Conservation (phyloP, 2,888 invertebrate genomes). For the Steinernema scapterisci region DNA sequence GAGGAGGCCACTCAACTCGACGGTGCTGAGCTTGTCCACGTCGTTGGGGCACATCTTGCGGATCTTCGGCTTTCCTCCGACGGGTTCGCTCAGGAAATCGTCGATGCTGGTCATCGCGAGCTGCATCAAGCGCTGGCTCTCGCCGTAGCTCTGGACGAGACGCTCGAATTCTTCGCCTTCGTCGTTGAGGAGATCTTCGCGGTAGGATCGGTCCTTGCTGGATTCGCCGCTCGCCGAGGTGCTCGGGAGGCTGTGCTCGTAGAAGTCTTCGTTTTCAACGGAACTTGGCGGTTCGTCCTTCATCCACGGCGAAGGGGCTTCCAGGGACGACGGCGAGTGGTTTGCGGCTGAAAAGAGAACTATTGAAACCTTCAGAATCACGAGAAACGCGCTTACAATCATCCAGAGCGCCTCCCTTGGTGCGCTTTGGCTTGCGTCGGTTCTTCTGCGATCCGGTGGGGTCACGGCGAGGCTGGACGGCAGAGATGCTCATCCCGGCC, state of each 20-base stretch:
- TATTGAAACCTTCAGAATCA: not conserved
- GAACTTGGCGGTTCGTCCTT: conserved; percentile 8
- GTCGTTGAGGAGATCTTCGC: conserved; percentile 34
- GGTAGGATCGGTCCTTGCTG: not conserved
- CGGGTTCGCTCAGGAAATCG: conserved; percentile 49
- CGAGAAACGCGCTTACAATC: not conserved
- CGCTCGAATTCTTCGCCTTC: conserved; percentile 40
- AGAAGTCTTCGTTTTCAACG: conserved; percentile 5
- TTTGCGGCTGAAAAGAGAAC: not conserved
- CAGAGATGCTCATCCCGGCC: conserved; percentile 61
- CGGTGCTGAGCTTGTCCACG: conserved; percentile 55
- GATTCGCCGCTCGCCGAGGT: conserved; percentile 22
- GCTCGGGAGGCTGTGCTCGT: conserved; percentile 26
- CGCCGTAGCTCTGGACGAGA: conserved; percentile 50
- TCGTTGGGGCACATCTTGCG: conserved; percentile 57
- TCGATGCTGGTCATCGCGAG: conserved; percentile 52
- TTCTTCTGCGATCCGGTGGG: conserved; percentile 64
- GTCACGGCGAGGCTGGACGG: conserved; percentile 63
- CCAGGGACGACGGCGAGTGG: conserved; percentile 13
- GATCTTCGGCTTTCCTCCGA: conserved; percentile 37
- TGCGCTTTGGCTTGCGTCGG: conserved; percentile 45
- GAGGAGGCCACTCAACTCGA: conserved; percentile 59
- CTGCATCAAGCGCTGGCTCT: conserved; percentile 58
- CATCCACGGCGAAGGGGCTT: not conserved
- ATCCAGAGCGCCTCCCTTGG: not conserved